Evolutionary conservation across 1,140 invertebrate species (phyloP), one percentile per base, ranked within the genome.

Genomic region (Heliconius eleuchia): DNA sequence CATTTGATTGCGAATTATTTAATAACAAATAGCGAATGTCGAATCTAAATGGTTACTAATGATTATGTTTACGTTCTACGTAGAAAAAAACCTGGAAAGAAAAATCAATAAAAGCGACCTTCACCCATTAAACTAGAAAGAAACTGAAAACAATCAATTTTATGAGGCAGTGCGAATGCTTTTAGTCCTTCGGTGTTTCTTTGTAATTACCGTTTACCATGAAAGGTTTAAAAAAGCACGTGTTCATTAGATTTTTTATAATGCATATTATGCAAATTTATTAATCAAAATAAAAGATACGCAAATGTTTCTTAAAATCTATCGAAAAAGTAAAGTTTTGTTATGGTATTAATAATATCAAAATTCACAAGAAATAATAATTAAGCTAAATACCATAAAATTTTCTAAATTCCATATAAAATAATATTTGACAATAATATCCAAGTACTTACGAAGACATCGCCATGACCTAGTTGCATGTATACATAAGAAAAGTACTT

Each of bases 71-170:
- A 80, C 75, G 27, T 66, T 66, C 13, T 13, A 66, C 60, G 13
- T 66, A 23, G 42, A 46, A 27, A 73, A 23, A 55, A 77, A 46
- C 23, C 27, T n/a, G 34, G 30, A 71, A 80, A 37, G 71, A 50
- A 80, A 80, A 80, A 80, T 77, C 71, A 74, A 80, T 80, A 77
- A 73, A 52, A 8, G 52, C 34, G 57, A 77, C 79, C 75, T 74
- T 80, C 79, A 77, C 76, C 72, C 74, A 80, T 71, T 77, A 74
- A 74, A 80, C 30, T 74, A 73, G 46, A 76, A 80, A 76, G 46
- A 80, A 76, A 71, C 75, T 76, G 55, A 76, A 80, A 79, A 73
- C 37, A 76, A 57, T 42, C 42, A 75, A 75, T 76, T 60, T 70
- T 50, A 73, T 37, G 72, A 76, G n/a, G 79, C 79, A 66, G 57